Evolutionary conservation across 2,797 vertebrate species (phyloP).

Genomic region (Harpagifer antarcticus): DNA sequence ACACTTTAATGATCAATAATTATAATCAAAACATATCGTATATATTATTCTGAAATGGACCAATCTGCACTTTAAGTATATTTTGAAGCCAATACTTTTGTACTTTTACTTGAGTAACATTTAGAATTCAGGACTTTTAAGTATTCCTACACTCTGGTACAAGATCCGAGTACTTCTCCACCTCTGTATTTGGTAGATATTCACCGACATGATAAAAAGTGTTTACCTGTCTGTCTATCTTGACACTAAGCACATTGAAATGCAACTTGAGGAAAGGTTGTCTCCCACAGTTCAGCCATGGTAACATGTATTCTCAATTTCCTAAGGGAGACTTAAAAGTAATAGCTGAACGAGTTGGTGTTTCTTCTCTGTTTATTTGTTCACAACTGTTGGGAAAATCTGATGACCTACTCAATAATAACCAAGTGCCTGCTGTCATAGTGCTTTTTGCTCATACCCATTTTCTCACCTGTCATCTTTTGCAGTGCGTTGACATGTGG

Average conservation of each 20-base stretch:
- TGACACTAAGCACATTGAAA: not conserved
- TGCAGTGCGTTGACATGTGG: constrained; percentile 98
- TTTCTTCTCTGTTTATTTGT: constrained; percentile 9
- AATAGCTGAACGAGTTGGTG: not conserved
- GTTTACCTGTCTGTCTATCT: not conserved
- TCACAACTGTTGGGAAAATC: not conserved
- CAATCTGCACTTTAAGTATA: too few relatives aligned
- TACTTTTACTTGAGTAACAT: too few relatives aligned
- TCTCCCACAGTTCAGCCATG: not conserved
- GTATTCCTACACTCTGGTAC: too few relatives aligned
- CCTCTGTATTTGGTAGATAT: not conserved
- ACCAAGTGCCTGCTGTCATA: too few relatives aligned
- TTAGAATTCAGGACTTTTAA: too few relatives aligned
- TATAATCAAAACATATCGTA: too few relatives aligned
- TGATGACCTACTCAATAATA: not conserved
- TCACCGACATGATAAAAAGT: not conserved
- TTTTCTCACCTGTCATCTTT: constrained; percentile 30
- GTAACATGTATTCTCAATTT: not conserved
- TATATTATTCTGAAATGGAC: too few relatives aligned
- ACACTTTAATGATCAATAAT: too few relatives aligned
- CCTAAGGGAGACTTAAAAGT: too few relatives aligned
- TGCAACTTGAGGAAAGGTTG: constrained; percentile 3
- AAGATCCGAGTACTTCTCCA: too few relatives aligned
- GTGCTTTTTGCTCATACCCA: constrained; percentile 33
- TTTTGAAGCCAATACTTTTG: too few relatives aligned